Base-by-base conservation (phyloP, 2,888 invertebrate species). In the Himalopsyche tibetana region DNA sequence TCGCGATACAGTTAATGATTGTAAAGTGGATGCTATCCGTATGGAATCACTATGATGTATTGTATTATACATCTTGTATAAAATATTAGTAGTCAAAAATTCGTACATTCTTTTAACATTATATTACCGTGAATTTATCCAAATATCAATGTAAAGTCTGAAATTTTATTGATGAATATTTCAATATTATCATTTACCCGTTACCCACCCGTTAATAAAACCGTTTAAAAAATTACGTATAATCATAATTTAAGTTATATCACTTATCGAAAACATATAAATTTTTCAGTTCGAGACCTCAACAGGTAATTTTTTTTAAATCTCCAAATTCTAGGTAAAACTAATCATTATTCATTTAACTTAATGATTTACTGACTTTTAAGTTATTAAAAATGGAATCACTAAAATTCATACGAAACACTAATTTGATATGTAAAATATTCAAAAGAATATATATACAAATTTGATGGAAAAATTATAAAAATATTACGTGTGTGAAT, bases 41-140 rank as follows among this genome's bases (percentile, higher is more conserved):
- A 36, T 12, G 38, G 74, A 74, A 74, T 74, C 74, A 74, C 74
- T 74, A 74, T 74, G 38, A 74, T 63, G 63, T 63, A 63, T 51
- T 51, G 51, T 74, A 74, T 36, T 36, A 38, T 74, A 74, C 74
- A 74, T 74, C 74, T 74, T 74, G 38, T 74, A 74, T 74, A 74
- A 74, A 38, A 74, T 74, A 74, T 74, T 36, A 36, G 74, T 74
- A 36, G 74, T 74, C 74, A 28, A 74, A 74, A 74, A 74, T 74
- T 36, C 36, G 74, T 74, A 74, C 28, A 74, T 36, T 74, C 36
- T 74, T 74, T 74, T 38, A 36, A 74, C 74, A 74, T 74, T 74
- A 74, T 36, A 74, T 38, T 74, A 74, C 74, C 74, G 36, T 74
- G 74, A 74, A 74, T 74, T 74, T 74, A 74, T 74, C 74, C 74